Conservation (phyloP, 2,888 invertebrate species). For the Rapana venosa region DNA sequence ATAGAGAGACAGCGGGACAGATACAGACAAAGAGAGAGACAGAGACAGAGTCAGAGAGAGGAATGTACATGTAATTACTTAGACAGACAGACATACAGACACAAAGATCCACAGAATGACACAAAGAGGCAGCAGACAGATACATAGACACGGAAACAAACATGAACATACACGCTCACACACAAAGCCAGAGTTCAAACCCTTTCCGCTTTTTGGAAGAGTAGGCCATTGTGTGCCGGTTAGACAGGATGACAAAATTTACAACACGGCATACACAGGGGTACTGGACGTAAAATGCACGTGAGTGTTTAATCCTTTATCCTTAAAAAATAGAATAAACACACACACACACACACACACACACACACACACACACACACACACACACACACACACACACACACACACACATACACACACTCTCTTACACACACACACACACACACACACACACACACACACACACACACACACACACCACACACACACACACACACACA, state of each 20-base stretch:
- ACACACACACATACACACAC: not conserved
- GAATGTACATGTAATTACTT: too few species aligned
- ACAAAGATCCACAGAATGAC: not conserved
- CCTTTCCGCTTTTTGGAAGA: too few species aligned
- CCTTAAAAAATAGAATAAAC: too few species aligned
- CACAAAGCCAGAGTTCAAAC: too few species aligned
- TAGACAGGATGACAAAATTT: too few species aligned
- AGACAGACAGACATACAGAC: not conserved
- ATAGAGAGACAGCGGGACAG: not conserved
- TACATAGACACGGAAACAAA: not conserved
- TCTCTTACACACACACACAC: not conserved
- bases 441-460: not conserved
- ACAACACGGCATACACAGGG: too few species aligned
- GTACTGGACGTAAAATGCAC: too few species aligned
- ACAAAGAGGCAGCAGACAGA: too few species aligned
- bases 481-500: not conserved
- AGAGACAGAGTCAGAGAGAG: not conserved
- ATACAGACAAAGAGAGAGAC: not conserved
- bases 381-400: not conserved
- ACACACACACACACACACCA: conserved; percentile 8
- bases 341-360: not conserved
- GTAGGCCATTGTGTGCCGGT: too few species aligned
- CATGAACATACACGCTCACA: not conserved
- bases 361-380: too few species aligned
- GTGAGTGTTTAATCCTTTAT: too few species aligned